Evolutionary conservation across 2,797 vertebrate genomes (phyloP), one percentile per base, ranked within the genome.

Genomic region (Dendrocincla tyrannina): DNA sequence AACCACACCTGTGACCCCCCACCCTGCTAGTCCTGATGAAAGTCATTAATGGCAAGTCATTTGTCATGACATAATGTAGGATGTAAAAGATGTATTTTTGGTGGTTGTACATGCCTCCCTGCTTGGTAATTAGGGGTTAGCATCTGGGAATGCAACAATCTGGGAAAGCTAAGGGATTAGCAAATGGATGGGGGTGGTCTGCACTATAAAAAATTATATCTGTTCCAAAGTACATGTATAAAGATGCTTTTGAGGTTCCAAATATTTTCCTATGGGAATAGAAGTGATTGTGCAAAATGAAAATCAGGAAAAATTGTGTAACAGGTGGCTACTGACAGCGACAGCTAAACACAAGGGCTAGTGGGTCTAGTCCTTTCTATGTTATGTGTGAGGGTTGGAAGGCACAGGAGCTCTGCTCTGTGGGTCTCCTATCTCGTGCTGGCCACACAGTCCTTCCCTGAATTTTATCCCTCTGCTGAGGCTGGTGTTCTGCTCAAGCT

Each of bases 241-340:
- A 94, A 89, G 94, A 88, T 91, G 68, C 42, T 81, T 3, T 0
- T 8, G 10, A 88, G 83, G 46, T 68, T 85, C 60, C 76, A 80
- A 83, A 75, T 46, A 8, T 91, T 92, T 64, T 73, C 85, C 82
- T 94, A 23, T 22, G 64, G 79, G 82, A 92, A 92, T 53, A 83
- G 44, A 68, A 92, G 76, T 70, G 1, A 89, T 81, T 73, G 60
- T 44, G 46, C 85, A 87, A 87, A 32, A 78, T 11, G 33, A 93
- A 84, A 89, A 91, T 79, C 8, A 7, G 30, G 70, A 70, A 78
- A 86, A 85, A 75, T 9, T 33, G 30, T 74, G 53, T 66, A 91
- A 41, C 53, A 60, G 75, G 55, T 75, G 77, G 41, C 73, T 94
- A 75, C 47, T 59, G 88, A 84, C 47, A 85, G 82, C 85, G 78